Conservation (phyloP, 2,888 invertebrate genomes). For the Tetheella fluctuosa region DNA sequence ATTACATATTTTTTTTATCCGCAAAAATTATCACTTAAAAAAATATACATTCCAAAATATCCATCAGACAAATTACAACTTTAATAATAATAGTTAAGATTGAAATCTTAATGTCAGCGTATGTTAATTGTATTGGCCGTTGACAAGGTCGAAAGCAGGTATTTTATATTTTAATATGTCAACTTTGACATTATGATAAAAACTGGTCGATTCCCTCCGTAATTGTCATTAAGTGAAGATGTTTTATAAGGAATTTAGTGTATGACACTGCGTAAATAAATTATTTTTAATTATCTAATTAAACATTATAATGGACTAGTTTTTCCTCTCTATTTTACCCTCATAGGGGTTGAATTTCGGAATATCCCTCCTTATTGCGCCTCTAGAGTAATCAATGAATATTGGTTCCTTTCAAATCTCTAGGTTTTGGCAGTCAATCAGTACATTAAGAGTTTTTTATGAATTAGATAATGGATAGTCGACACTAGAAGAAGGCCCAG, state of each 20-base stretch:
- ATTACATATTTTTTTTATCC: too few species aligned
- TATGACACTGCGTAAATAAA: neutral
- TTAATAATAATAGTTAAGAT: conserved; percentile 19
- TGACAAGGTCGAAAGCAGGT: conserved; percentile 53
- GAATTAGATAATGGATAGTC: too few species aligned
- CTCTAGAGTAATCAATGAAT: too few species aligned
- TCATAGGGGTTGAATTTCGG: too few species aligned
- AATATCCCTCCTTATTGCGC: too few species aligned
- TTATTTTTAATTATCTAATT: too few species aligned
- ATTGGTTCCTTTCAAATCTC: too few species aligned
- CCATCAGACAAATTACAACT: conserved; percentile 9
- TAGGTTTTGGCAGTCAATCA: too few species aligned
- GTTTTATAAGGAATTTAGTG: neutral
- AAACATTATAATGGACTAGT: too few species aligned
- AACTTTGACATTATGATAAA: conserved; percentile 66
- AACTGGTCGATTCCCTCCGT: conserved; percentile 38
- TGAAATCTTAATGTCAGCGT: conserved; percentile 31
- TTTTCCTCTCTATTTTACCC: too few species aligned
- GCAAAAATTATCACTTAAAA: neutral
- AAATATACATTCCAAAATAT: neutral
- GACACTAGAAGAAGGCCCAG: too few species aligned
- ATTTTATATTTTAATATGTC: conserved; percentile 46
- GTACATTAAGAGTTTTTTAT: too few species aligned
- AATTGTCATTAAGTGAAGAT: neutral
- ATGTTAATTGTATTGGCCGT: conserved; percentile 42